A percentile compares a stretch with the other conserved stretches of the same genome.
These are phyloP conservation scores for Centruroides vittatus DNA, from an alignment of 1,140 invertebrate species.

Conservation along the genomic window DNA sequence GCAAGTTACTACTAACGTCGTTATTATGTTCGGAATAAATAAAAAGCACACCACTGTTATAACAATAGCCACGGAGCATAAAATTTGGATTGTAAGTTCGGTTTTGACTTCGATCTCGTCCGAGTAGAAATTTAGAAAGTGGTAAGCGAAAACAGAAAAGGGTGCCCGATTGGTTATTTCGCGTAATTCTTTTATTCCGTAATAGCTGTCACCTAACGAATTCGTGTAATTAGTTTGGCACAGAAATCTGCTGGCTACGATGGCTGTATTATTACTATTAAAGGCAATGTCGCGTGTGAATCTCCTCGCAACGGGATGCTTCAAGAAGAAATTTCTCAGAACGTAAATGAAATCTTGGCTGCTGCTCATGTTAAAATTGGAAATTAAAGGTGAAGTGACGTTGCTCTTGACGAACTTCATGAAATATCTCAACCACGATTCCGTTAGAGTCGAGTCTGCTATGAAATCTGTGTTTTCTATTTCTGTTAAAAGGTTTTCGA, in stretches of 20 bases:
- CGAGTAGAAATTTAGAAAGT: constrained; percentile 87
- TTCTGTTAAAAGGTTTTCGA: constrained; percentile 59
- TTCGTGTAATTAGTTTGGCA: constrained; percentile 79
- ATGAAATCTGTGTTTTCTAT: constrained; percentile 46
- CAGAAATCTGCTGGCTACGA: constrained; percentile 66
- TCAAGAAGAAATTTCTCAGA: constrained; percentile 44
- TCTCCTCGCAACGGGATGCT: constrained; percentile 32
- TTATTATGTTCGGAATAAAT: constrained; percentile 85
- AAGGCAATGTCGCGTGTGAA: constrained; percentile 72
- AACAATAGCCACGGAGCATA: constrained; percentile 72
- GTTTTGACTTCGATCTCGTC: constrained; percentile 85
- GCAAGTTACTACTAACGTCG: constrained; percentile 85
- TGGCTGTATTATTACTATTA: constrained; percentile 52
- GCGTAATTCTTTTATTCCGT: constrained; percentile 67
- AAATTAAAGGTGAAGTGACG: constrained; percentile 40
- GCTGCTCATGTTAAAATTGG: constrained; percentile 55
- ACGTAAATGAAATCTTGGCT: constrained; percentile 57
- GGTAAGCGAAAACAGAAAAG: constrained; percentile 73
- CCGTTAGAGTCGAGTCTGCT: constrained; percentile 51
- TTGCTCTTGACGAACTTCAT: constrained; percentile 57
- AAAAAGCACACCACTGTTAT: constrained; percentile 92
- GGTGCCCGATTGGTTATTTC: constrained; percentile 57
- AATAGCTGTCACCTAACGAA: constrained; percentile 74
- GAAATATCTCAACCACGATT: constrained; percentile 79
- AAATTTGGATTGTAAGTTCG: constrained; percentile 80